Conservation (phyloP, 2,113 vertebrate species). For the Oryctolagus cuniculus region mOryCun1.1 NC_091435.1:166575501-166576000, state of each 20-base stretch:
- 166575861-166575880: not conserved
- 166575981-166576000: not conserved
- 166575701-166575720: not conserved
- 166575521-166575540: not conserved
- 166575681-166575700: not conserved
- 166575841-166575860: not conserved
- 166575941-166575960: not conserved
- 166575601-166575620: conserved; percentile 17
- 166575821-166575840: not conserved
- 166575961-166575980: not conserved
- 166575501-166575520: conserved; percentile 20
- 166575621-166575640: not conserved
- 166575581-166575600: conserved; percentile 8
- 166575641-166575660: conserved; percentile 1
- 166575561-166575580: not conserved
- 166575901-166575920: not conserved
- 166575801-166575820: not conserved
- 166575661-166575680: not conserved
- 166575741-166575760: not conserved
- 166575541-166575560: not conserved
- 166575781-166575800: not conserved
- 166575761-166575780: not conserved
- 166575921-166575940: not conserved
- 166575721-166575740: not conserved
- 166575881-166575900: not conserved